Evolutionary conservation across 2,113 vertebrate species (phyloP).

Genomic region (Sebastes schlegelii): DNA sequence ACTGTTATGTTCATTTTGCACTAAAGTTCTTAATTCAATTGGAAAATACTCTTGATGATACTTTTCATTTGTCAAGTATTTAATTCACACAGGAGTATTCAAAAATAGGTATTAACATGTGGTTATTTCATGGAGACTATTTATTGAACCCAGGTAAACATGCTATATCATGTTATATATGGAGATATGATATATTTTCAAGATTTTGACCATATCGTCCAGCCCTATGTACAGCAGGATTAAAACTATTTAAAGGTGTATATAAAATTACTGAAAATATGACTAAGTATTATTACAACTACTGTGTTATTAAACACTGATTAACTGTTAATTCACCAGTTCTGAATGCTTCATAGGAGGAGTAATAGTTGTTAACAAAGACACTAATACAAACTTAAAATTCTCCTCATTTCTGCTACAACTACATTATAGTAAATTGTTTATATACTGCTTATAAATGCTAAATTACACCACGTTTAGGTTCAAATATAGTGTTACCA

Average conservation of each 20-base stretch:
- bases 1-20: too few species aligned
- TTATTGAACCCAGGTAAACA: too few species aligned
- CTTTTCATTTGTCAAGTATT: too few species aligned
- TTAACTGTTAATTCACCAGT: background rate
- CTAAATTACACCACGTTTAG: background rate
- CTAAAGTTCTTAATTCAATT: too few species aligned
- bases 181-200: too few species aligned
- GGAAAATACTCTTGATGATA: too few species aligned
- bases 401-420: background rate
- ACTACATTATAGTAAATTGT: background rate
- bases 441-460: slow-evolving; percentile 10
- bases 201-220: too few species aligned
- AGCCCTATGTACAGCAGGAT: background rate
- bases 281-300: background rate
- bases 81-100: too few species aligned
- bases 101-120: too few species aligned
- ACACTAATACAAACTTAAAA: background rate
- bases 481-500: background rate
- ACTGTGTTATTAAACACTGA: background rate
- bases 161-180: too few species aligned
- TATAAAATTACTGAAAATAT: slow-evolving; percentile 8
- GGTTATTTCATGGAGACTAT: too few species aligned
- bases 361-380: background rate
- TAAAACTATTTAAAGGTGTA: background rate
- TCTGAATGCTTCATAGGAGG: background rate